Base-by-base conservation (phyloP, 2,888 invertebrate species). In the Aphodius sticticus region DNA sequence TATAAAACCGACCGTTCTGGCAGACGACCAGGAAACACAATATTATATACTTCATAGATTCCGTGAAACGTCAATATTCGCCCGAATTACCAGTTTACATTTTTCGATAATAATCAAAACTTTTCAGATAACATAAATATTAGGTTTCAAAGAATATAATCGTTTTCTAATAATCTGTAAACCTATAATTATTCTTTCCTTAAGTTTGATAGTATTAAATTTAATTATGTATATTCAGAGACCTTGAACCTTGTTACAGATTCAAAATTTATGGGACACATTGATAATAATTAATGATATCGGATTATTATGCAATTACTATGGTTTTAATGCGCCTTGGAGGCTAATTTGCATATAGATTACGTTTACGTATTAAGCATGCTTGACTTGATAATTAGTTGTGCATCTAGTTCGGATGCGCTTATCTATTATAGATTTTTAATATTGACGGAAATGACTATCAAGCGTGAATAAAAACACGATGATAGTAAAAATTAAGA, bases 211-310 rank as follows among this genome's bases (percentile, higher is more conserved):
- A 26, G 26, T 26, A 26, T 26, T 26, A 26, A 26, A 26, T 26
- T 26, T 26, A 26, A 26, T 26, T 53, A 53, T 12, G 53, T 53
- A 12, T 53, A 53, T 53, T 53, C 9, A 12, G 53, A 53, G 4
- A 53, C 53, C 53, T 53, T 53, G 53, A 53, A 53, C 53, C 53
- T 53, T 12, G 53, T 53, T 12, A 53, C 53, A 3, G 53, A 53
- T 53, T 53, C 53, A 53, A 53, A 53, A 53, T 53, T 53, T 53
- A 53, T 53, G 53, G 53, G 53, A 53, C 53, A 53, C 7, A 53
- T 53, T 53, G 53, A 53, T 53, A 53, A 53, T 53, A 53, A 53
- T 53, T 53, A 53, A 53, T 53, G 53, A 53, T 53, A 53, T 53
- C 53, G 53, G 53, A 53, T 9, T 53, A 53, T 53, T 53, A 53